These are phyloP conservation scores for Tinamus major DNA, from an alignment of 2,797 vertebrate genomes.

Conservation along the genomic window DNA sequence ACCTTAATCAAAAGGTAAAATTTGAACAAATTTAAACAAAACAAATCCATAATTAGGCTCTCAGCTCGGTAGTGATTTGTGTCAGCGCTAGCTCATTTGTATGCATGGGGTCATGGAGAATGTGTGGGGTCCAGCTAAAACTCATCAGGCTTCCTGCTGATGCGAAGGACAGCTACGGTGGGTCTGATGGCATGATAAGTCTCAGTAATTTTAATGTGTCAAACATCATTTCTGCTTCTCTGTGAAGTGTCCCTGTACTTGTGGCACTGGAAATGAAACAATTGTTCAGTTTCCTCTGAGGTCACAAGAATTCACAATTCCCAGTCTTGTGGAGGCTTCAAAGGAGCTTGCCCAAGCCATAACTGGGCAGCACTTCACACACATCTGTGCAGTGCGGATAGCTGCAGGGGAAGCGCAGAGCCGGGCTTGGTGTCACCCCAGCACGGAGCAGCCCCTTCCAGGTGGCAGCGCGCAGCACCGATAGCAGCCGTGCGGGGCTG, in stretches of 20 bases:
- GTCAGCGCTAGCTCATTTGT: not conserved
- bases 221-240: not conserved
- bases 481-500: accelerated
- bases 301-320: not conserved
- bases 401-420: not conserved
- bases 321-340: not conserved
- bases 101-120: not conserved
- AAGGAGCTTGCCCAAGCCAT: not conserved
- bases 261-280: not conserved
- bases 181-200: not conserved
- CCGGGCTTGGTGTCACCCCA: not conserved
- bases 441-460: not conserved
- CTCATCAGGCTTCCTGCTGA: not conserved
- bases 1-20: not conserved
- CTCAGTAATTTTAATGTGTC: not conserved
- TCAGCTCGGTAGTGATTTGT: not conserved
- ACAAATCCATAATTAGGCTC: not conserved
- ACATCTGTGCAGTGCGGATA: not conserved
- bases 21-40: not conserved
- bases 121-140: not conserved
- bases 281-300: not conserved
- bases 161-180: not conserved
- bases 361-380: not conserved
- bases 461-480: not conserved
- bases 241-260: not conserved